These are phyloP conservation scores for Pseudonaja textilis DNA, from an alignment of 2,113 vertebrate species.

Conservation along the genomic window DNA sequence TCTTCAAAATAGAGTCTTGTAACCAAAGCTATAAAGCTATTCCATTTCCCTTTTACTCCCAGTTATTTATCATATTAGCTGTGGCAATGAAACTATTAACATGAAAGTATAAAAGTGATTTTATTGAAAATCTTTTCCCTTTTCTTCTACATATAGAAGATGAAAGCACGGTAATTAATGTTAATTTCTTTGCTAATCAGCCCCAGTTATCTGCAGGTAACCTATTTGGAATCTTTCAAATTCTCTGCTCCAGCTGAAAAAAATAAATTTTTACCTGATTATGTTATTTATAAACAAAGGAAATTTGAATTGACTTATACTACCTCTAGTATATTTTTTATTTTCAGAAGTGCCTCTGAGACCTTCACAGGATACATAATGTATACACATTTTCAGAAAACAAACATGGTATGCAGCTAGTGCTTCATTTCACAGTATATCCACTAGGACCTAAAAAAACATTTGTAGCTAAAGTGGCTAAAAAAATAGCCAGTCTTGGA, in stretches of 20 bases:
- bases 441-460: neutral
- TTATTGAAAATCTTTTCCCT: constrained; percentile 4
- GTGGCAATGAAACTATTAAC: constrained; percentile 4
- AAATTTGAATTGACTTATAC: neutral
- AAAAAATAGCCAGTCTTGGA: neutral
- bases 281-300: neutral
- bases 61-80: constrained; percentile 23
- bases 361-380: neutral
- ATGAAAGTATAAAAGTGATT: constrained; percentile 15
- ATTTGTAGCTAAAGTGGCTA: neutral
- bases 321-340: neutral
- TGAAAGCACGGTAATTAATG: constrained; percentile 17
- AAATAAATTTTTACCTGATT: neutral
- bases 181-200: neutral
- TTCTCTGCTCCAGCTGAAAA: neutral
- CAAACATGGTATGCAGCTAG: neutral
- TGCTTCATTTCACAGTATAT: neutral
- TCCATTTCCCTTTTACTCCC: neutral
- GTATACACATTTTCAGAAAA: neutral
- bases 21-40: constrained; percentile 13
- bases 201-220: neutral
- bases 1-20: constrained; percentile 8
- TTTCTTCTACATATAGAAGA: constrained; percentile 1
- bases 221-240: neutral
- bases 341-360: neutral